Evolutionary conservation across 2,113 vertebrate genomes (phyloP), one percentile per base, ranked within the genome.

Genomic region (Scolopax mira): DNA sequence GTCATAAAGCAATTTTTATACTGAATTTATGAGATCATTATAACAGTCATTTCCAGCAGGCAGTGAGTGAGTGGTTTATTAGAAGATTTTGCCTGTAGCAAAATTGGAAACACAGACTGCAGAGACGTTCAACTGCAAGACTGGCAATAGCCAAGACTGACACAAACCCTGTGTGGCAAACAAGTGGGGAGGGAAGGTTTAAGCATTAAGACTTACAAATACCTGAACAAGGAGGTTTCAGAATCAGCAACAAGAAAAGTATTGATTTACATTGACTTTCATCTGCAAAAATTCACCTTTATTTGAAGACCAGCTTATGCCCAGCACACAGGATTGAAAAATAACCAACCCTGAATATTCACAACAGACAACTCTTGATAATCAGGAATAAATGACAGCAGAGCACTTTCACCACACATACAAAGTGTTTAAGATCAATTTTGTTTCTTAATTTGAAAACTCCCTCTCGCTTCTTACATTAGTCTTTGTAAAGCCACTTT

Each of bases 11-110:
- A 83, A 78, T 88, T 93, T 89, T 80, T 62, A 67, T 52, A 80
- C 18, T 27, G 64, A 88, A 96, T 86, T 96, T 94, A 96, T 94
- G 91, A 86, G 81, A 77, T 80, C 89, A 89, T 97, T 94, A 54
- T 46, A 93, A 74, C 23, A 95, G 88, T 44, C 62, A 74, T 88
- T 96, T 95, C 69, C 75, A 96, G 64, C 77, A 96, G 85, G 51
- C 82, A 57, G 48, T 60, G 72, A 57, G 48, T 60, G 72, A 81
- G 55, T 55, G 67, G 71, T 94, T 86, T 92, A 86, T 85, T 55
- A 86, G 62, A 65, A 71, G 46, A 74, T 10, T 91, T 10, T 91
- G 95, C 81, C 78, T 46, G 27, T n/a, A 83, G 93, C 91, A 77
- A 94, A 96, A 89, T 7, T 66, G 85, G 57, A 90, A 90, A 48